Evolutionary conservation across 92 coral and sea anemone genomes (phyloP).

Genomic region (Blastomussa wellsi): DNA sequence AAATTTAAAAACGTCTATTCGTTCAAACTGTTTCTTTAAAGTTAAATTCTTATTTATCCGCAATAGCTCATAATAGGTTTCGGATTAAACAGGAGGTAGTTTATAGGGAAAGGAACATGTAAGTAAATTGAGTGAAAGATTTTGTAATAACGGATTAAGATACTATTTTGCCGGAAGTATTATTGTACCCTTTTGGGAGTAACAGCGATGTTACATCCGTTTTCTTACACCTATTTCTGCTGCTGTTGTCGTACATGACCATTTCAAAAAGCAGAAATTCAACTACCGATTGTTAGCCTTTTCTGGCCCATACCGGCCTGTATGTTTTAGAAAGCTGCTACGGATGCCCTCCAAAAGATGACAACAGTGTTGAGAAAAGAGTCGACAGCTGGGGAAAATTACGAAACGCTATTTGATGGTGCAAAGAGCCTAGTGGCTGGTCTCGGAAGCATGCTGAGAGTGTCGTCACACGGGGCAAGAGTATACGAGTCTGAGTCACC

Average conservation of each 20-base stretch:
- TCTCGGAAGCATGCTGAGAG: slow-evolving; percentile 50
- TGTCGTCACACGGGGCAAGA: slow-evolving; percentile 35
- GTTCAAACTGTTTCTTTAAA: too few species aligned
- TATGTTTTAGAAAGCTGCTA: slow-evolving; percentile 25
- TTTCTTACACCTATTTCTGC: not conserved
- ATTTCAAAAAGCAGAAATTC: not conserved
- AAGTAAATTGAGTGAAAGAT: too few species aligned
- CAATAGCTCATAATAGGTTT: not conserved
- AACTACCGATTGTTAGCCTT: not conserved
- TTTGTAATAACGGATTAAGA: too few species aligned
- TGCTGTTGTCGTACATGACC: not conserved
- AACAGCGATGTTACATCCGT: not conserved
- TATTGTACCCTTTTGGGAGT: not conserved
- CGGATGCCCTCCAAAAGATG: slow-evolving; percentile 46
- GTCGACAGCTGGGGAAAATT: slow-evolving; percentile 11
- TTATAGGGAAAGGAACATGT: too few species aligned
- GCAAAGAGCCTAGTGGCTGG: slow-evolving; percentile 49
- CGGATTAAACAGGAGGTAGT: not conserved
- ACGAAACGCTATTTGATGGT: slow-evolving; percentile 28
- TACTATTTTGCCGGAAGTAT: not conserved
- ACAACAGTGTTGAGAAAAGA: slow-evolving; percentile 30
- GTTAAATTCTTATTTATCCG: not conserved
- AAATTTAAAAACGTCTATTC: too few species aligned
- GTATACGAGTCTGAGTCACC: not conserved
- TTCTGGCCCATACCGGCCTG: not conserved